Percentiles rank a stretch among this genome's conserved stretches.
Evolutionary conservation across 2,888 invertebrate genomes (phyloP).

Genomic region (Synanthedon andrenaeformis): DNA sequence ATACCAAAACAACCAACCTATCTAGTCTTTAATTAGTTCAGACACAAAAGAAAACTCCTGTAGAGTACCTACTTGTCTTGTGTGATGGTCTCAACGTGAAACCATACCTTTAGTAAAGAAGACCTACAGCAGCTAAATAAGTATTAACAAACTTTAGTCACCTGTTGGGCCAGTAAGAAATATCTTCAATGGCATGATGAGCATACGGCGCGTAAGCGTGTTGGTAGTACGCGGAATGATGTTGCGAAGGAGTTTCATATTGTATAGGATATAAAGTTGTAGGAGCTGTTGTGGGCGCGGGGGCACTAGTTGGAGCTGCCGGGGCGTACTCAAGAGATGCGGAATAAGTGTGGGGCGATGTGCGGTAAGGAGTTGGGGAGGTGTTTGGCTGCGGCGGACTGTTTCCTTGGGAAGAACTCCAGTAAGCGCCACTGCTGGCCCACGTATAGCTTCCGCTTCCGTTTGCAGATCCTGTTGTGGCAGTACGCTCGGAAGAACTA

Average conservation of each 20-base stretch:
- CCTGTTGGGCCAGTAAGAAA: conserved; percentile 65
- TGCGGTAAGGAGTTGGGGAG: conserved; percentile 56
- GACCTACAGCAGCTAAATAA: too few species aligned
- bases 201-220: conserved; percentile 62
- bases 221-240: conserved; percentile 60
- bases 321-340: conserved; percentile 54
- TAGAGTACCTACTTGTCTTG: too few species aligned
- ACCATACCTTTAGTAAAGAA: too few species aligned
- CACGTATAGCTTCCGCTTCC: conserved; percentile 52
- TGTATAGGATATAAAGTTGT: conserved; percentile 55
- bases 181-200: conserved; percentile 61
- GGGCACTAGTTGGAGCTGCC: conserved; percentile 35
- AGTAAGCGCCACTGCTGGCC: conserved; percentile 52
- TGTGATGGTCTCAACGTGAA: too few species aligned
- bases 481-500: conserved; percentile 44
- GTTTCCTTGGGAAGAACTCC: conserved; percentile 49
- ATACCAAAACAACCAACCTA: too few species aligned
- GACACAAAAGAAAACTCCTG: too few species aligned
- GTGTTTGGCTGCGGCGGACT: conserved; percentile 51
- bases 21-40: too few species aligned
- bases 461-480: conserved; percentile 32
- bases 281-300: conserved; percentile 40
- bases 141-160: conserved; percentile 8
- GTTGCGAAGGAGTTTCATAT: conserved; percentile 51
- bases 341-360: conserved; percentile 58